Conservation (phyloP, 2,113 vertebrate species). For the Sinocyclocheilus maitianheensis region DNA sequence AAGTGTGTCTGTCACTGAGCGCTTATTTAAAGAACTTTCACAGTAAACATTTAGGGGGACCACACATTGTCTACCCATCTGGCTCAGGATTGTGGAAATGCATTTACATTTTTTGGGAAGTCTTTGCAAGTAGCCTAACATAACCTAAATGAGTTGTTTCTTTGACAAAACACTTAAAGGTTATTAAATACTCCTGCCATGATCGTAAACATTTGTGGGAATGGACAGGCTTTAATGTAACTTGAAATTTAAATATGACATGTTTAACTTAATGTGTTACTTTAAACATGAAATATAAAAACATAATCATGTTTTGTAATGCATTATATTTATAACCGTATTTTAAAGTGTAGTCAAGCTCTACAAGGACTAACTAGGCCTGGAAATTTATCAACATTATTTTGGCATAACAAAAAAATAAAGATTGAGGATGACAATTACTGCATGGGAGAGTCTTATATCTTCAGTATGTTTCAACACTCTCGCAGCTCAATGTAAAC, state of each 20-base stretch:
- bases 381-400: no score
- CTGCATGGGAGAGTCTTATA: background rate
- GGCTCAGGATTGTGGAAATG: conserved; percentile 12
- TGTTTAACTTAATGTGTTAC: background rate
- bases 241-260: background rate
- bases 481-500: background rate
- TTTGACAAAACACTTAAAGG: background rate
- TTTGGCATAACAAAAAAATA: no score
- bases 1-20: conserved; percentile 38
- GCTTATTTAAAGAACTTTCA: conserved; percentile 55
- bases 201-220: background rate
- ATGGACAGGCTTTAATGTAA: background rate
- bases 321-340: background rate
- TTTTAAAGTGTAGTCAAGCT: background rate
- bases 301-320: background rate
- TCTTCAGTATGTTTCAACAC: conserved; percentile 4
- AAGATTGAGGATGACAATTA: no score
- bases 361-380: no score
- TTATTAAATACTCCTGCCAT: background rate
- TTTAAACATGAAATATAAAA: background rate
- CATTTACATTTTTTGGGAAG: conserved; percentile 41
- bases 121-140: conserved; percentile 17
- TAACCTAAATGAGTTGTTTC: background rate
- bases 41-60: conserved; percentile 47
- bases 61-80: conserved; percentile 57